Base-by-base conservation (phyloP, 2,113 vertebrate genomes). In the Verasper variegatus region DNA sequence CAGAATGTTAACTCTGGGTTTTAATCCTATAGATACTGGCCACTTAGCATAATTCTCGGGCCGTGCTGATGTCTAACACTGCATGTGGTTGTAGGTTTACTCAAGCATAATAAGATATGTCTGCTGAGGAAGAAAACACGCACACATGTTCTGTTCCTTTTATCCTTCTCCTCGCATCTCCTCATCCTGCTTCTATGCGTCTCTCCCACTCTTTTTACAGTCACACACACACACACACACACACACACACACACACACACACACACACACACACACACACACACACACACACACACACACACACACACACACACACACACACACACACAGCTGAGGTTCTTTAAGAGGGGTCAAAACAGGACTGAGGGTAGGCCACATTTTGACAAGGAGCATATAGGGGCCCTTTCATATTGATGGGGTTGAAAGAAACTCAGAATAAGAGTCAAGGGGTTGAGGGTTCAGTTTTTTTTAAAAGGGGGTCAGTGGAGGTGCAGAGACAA, bases 381-480 rank as follows among this genome's bases (percentile, higher is more conserved):
- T 73, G 81, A 88, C 80, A 85, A 40, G 76, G 15, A 80, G 69
- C 71, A 88, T 72, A 75, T 52, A 78, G 64, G 63, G 23, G 57
- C 45, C 45, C 75, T 86, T 90, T 87, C 35, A 86, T 26, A 82
- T 66, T 81, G 58, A 82, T 83, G 73, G 84, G 75, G 70, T 82
- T 87, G 42, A 69, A 88, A 88, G 72, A 54, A 72, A 74, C 70
- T 83, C 60, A 23, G 52, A 84, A 76, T 69, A 67, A 71, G 71
- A 86, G 76, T 74, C 61, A 71, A 62, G 45, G 51, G 78, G 73
- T 68, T 78, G 42, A 80, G 59, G 63, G 71, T 85, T 81, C 45
- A 78, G 72, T 60, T 78, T 81, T 76, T 7, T 81, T 81, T 73
- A 82, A 84, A 82, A 65, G 78, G 64, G 80, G 80, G 83, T 90